These are phyloP conservation scores for Olivierus martensii DNA, from an alignment of 1,140 invertebrate genomes.

Conservation along the genomic window DNA sequence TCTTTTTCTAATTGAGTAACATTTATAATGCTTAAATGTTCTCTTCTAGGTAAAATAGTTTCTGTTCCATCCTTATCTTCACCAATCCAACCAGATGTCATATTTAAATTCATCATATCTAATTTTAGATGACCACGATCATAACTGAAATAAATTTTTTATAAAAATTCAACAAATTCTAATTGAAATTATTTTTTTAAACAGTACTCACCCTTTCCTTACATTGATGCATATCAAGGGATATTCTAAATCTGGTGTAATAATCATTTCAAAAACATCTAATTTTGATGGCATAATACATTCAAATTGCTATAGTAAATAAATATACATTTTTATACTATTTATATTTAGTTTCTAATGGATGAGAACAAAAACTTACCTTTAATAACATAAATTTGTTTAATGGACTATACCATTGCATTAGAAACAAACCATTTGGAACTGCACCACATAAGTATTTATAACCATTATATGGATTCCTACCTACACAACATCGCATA, in stretches of 20 bases:
- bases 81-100: constrained; percentile 79
- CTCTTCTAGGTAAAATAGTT: constrained; percentile 66
- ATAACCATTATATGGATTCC: constrained; percentile 96
- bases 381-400: constrained; percentile 98
- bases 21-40: constrained; percentile 60
- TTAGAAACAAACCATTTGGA: constrained; percentile 78
- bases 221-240: constrained; percentile 90
- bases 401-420: constrained; percentile 99
- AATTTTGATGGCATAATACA: constrained; percentile 60
- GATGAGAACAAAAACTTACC: constrained; percentile 34
- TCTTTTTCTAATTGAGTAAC: constrained; percentile 87
- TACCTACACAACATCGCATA: constrained; percentile 78
- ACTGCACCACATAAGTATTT: constrained; percentile 93
- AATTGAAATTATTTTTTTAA: no score
- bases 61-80: constrained; percentile 51
- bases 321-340: background rate
- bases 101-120: constrained; percentile 83
- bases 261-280: constrained; percentile 90
- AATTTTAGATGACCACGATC: constrained; percentile 59
- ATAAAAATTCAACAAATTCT: no score
- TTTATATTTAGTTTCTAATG: background rate
- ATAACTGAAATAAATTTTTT: no score
- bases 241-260: constrained; percentile 90
- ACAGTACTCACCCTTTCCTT: constrained; percentile 49
- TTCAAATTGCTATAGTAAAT: constrained; percentile 49